phyloP scores from a whole-genome alignment of 2,888 invertebrate genomes.

The Dasysyrphus albostriatus region DNA sequence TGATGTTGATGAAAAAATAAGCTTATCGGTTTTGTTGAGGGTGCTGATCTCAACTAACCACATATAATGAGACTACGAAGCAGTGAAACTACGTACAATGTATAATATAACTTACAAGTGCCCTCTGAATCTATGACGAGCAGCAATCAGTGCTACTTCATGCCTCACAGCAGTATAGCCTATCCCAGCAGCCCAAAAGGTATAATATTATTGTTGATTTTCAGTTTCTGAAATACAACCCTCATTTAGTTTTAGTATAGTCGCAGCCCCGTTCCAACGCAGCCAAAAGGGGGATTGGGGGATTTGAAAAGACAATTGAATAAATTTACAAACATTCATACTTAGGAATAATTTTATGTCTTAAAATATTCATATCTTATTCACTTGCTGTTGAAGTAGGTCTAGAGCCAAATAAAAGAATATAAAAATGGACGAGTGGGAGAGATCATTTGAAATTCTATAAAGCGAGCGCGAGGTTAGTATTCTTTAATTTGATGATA shows the following conservation, averaged over 20 bases:
- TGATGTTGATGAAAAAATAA: background rate
- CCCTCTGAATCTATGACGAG: conserved; percentile 27
- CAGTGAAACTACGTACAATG: background rate
- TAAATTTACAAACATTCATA: conserved; percentile 67
- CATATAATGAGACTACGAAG: conserved; percentile 16
- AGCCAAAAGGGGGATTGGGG: background rate
- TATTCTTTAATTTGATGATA: conserved; percentile 56
- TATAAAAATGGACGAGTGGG: background rate
- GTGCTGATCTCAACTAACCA: conserved; percentile 19
- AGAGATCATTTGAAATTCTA: conserved; percentile 31
- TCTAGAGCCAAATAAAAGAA: conserved; percentile 8
- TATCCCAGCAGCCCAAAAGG: background rate
- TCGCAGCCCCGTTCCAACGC: background rate
- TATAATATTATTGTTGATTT: background rate
- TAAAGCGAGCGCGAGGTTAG: conserved; percentile 38
- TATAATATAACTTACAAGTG: background rate
- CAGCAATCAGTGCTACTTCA: conserved; percentile 26
- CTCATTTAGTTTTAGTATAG: background rate
- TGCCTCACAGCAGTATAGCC: conserved; percentile 1
- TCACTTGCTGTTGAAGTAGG: background rate
- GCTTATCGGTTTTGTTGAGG: conserved; percentile 18
- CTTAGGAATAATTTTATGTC: conserved; percentile 53
- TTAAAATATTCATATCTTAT: conserved; percentile 62
- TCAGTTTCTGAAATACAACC: conserved; percentile 29
- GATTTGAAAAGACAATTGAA: conserved; percentile 62